Evolutionary conservation across 2,113 vertebrate species (phyloP).

Genomic region (Semnornis frantzii): DNA sequence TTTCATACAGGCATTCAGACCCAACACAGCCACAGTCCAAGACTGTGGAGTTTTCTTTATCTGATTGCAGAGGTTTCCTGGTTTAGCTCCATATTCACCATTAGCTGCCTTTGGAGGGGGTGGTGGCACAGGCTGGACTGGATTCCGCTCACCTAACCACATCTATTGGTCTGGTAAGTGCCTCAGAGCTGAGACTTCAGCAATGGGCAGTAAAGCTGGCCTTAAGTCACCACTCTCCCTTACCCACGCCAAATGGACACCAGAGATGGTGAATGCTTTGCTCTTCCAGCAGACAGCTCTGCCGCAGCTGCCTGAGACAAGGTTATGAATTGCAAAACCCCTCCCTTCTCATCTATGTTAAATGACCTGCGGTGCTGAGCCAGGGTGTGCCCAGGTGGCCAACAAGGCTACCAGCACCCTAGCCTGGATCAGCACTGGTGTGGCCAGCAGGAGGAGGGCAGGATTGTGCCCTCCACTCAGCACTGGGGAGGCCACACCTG

Average conservation of each 20-base stretch:
- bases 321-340: neutral
- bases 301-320: neutral
- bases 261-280: neutral
- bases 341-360: neutral
- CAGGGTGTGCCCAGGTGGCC: no score
- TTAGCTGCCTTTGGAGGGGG: neutral
- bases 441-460: no score
- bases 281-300: neutral
- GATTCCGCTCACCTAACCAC: conserved; percentile 12
- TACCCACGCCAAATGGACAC: neutral
- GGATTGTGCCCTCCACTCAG: no score
- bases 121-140: neutral
- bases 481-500: no score
- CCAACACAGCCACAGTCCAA: conserved; percentile 50
- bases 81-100: conserved; percentile 15
- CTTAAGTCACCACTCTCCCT: neutral
- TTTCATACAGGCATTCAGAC: conserved; percentile 48
- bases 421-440: no score
- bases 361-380: neutral
- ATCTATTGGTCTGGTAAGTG: neutral
- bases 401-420: no score
- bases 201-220: neutral
- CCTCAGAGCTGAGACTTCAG: neutral
- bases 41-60: conserved; percentile 49
- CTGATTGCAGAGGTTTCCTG: conserved; percentile 49